Evolutionary conservation across 2,797 vertebrate species (phyloP).

Genomic region (Coluber constrictor): DNA sequence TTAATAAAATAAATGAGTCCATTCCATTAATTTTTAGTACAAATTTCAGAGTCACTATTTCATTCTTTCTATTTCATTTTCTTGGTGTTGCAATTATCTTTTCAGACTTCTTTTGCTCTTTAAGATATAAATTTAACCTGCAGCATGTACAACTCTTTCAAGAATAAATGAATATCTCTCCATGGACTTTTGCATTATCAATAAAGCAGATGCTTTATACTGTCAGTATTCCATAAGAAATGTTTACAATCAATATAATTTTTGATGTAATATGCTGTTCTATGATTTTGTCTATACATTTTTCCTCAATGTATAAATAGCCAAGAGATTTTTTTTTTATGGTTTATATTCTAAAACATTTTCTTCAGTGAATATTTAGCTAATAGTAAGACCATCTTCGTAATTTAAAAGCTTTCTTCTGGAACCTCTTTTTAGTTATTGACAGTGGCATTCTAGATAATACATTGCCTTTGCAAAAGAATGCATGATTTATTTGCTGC

Average conservation of each 20-base stretch:
- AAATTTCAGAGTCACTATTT: background rate
- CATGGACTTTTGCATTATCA: background rate
- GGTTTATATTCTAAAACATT: background rate
- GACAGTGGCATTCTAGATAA: background rate
- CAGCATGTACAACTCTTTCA: background rate
- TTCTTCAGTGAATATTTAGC: background rate
- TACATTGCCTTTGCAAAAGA: background rate
- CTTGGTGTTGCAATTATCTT: background rate
- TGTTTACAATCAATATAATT: background rate
- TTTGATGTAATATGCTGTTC: background rate
- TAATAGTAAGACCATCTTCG: background rate
- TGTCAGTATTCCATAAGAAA: background rate
- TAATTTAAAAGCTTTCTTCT: background rate
- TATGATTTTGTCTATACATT: background rate
- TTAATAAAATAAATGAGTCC: background rate
- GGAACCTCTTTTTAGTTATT: background rate
- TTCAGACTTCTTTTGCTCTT: background rate
- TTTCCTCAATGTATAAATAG: background rate
- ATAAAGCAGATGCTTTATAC: background rate
- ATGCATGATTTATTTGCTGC: background rate
- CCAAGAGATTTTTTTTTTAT: background rate
- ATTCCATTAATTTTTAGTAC: background rate
- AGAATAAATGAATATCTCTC: background rate
- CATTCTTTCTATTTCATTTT: background rate
- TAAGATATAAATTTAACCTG: background rate